Conservation (phyloP, 2,113 vertebrate genomes). For the Artemisiospiza belli region DNA sequence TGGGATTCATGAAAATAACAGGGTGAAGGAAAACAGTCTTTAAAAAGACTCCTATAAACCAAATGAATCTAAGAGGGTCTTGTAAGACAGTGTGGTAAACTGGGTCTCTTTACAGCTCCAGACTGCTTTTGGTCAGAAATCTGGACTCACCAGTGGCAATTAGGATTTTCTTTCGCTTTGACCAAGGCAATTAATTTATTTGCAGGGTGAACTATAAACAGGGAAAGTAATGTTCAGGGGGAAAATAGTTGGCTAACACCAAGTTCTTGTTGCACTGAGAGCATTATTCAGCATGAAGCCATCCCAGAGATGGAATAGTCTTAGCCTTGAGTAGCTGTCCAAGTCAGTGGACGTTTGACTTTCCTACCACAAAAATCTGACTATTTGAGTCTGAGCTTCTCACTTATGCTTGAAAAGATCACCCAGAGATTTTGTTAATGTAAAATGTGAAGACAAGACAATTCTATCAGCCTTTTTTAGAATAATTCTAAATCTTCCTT, state of each 20-base stretch:
- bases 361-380: conserved; percentile 39
- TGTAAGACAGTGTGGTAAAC: not conserved
- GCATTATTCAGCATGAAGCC: conserved; percentile 10
- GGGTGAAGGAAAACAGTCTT: not conserved
- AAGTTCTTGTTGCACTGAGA: conserved; percentile 14
- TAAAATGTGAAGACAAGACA: not conserved
- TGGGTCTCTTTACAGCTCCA: conserved; percentile 2
- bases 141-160: not conserved
- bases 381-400: not conserved
- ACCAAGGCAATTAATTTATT: conserved; percentile 12
- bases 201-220: conserved; percentile 26
- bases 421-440: not conserved
- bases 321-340: conserved; percentile 41
- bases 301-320: conserved; percentile 51
- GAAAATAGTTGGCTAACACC: not conserved
- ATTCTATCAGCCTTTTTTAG: not conserved
- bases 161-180: not conserved
- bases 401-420: not conserved
- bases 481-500: not conserved
- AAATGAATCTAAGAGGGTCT: not conserved
- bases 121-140: conserved; percentile 1
- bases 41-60: not conserved
- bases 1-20: not conserved
- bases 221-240: conserved; percentile 38
- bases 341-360: not conserved